Conservation (phyloP, 2,113 vertebrate species). For the Polypterus senegalus region DNA sequence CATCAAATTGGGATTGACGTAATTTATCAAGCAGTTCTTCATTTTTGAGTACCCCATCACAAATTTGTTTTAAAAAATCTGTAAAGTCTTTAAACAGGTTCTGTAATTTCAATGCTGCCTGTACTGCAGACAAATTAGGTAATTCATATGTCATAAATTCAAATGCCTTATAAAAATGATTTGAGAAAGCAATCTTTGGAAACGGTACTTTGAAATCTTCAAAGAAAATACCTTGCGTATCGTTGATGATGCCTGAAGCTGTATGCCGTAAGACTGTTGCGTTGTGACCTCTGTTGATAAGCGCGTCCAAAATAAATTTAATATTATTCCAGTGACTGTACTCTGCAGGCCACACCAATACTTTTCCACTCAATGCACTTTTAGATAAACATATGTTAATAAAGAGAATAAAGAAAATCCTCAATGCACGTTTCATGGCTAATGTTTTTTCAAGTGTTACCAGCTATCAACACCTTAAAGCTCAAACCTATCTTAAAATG, state of each 20-base stretch:
- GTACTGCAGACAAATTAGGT: slow-evolving; percentile 1
- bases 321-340: slow-evolving; percentile 39
- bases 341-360: slow-evolving; percentile 29
- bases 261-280: slow-evolving; percentile 28
- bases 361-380: slow-evolving; percentile 5
- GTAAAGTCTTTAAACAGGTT: fast-evolving
- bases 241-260: slow-evolving; percentile 13
- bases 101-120: not conserved
- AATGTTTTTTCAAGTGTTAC: too few species aligned
- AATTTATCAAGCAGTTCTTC: slow-evolving; percentile 26
- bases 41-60: slow-evolving; percentile 25
- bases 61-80: slow-evolving; percentile 3
- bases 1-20: slow-evolving; percentile 24
- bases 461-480: too few species aligned
- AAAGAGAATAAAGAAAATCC: slow-evolving; percentile 21
- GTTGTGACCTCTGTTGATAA: slow-evolving; percentile 25
- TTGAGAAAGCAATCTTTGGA: slow-evolving; percentile 13
- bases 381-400: slow-evolving; percentile 8
- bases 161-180: not conserved
- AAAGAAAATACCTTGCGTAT: slow-evolving; percentile 20
- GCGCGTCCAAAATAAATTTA: slow-evolving; percentile 27
- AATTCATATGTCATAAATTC: slow-evolving; percentile 15
- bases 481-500: too few species aligned
- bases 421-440: too few species aligned
- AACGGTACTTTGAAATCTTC: slow-evolving; percentile 20